Evolutionary conservation across 2,113 vertebrate species (phyloP), one percentile per base, ranked within the genome.

Genomic region (Xiphorhynchus elegans): DNA sequence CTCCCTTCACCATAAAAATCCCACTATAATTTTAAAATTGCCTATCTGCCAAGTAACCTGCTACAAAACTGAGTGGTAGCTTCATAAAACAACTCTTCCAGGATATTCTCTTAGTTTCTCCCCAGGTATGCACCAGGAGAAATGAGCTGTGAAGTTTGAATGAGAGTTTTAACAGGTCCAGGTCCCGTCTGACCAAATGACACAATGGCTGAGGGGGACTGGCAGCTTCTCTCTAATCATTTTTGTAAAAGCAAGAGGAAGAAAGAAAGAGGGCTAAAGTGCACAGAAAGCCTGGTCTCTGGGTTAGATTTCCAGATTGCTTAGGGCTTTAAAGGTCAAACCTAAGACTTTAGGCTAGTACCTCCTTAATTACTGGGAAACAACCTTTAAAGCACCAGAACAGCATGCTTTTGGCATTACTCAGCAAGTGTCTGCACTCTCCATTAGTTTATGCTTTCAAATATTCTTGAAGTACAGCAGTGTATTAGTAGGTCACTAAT

Each of bases 221-320:
- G 86, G 68, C 88, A 94, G 52, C 62, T 81, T 40, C 73, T 85
- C 62, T 92, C 56, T 92, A 77, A 92, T 93, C 60, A 63, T 39
- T 5, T 3, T 63, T 80, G 11, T 37, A 56, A 81, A 52, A 94
- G 44, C n/a, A 58, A 70, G 88, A 80, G 49, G 40, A 67, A 64
- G 58, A 68, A 82, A 46, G 44, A 67, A 72, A 31, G 72, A 76
- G 42, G 16, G 29, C 46, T 39, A 35, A 89, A 67, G 73, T 68
- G 47, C 33, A 18, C 42, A 75, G 86, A 89, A 42, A 37, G 14
- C 28, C 40, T 21, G 1, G 11, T 56, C 12, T 89, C 60, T 62
- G 21, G 16, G 19, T 44, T 94, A 26, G 49, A 62, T 89, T 95
- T 86, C 76, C 56, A 47, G 66, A 23, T 92, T 72, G 69, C 88